phyloP scores from a whole-genome alignment of 2,888 invertebrate genomes.

The Calameuta idolon region DNA sequence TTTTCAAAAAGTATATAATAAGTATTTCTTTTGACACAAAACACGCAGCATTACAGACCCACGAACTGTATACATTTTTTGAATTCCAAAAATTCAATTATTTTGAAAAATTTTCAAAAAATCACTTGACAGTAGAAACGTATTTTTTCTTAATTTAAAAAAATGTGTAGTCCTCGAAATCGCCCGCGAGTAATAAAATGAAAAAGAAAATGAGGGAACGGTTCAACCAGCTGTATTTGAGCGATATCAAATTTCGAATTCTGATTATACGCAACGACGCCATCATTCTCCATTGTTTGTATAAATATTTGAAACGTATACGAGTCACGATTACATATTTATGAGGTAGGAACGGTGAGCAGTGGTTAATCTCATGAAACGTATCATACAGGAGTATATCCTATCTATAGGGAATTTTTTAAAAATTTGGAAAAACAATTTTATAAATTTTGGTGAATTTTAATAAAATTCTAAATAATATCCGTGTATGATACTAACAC shows the following conservation, averaged over 20 bases:
- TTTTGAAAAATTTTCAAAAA: background rate
- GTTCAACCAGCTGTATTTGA: constrained; percentile 22
- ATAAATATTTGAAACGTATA: constrained; percentile 8
- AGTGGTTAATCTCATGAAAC: background rate
- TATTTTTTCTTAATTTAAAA: background rate
- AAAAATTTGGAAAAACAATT: background rate
- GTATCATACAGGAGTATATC: background rate
- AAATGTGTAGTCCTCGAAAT: background rate
- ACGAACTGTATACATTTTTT: background rate
- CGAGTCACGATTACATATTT: background rate
- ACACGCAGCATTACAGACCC: background rate
- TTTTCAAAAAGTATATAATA: background rate
- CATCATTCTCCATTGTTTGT: constrained; percentile 18
- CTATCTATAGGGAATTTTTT: background rate
- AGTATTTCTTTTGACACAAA: background rate
- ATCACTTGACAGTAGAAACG: background rate
- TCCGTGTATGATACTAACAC: background rate
- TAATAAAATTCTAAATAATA: background rate
- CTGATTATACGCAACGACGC: constrained; percentile 60
- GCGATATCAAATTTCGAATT: constrained; percentile 53
- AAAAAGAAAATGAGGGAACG: background rate
- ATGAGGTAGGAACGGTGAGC: background rate
- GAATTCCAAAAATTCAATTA: background rate
- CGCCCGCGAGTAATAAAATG: background rate
- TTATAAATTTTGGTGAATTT: background rate